Conservation (phyloP, 2,113 vertebrate species). For the Phoxinus phoxinus region DNA sequence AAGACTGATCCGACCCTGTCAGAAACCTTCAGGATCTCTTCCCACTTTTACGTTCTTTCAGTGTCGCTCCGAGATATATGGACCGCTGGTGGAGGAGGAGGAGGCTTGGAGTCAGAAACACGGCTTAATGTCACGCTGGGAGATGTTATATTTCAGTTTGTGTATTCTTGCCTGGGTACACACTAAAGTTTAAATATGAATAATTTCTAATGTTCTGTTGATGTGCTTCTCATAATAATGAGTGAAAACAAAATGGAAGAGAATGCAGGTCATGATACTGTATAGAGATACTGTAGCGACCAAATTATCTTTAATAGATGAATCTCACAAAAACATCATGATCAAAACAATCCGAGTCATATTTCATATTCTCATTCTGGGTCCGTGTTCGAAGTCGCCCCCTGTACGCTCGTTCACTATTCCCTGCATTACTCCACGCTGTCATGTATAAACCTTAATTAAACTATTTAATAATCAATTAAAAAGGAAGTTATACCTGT, state of each 20-base stretch:
- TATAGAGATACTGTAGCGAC: not conserved
- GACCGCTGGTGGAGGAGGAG: not conserved
- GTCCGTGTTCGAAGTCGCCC: too few relatives aligned
- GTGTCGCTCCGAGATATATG: not conserved
- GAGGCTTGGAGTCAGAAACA: not conserved
- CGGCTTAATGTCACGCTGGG: not conserved
- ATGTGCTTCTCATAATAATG: not conserved
- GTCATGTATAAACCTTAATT: too few relatives aligned
- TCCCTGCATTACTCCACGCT: too few relatives aligned
- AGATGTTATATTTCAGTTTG: not conserved
- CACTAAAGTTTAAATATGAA: not conserved
- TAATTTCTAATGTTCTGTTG: not conserved
- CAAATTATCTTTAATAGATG: not conserved
- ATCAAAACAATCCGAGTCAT: not conserved
- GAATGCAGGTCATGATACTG: not conserved
- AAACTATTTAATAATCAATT: too few relatives aligned
- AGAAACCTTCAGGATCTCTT: constrained; percentile 24
- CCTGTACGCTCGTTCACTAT: too few relatives aligned
- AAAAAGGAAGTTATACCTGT: too few relatives aligned
- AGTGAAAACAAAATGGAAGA: not conserved
- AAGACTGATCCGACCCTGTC: constrained; percentile 34
- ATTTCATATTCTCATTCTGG: not conserved
- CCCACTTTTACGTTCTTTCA: constrained; percentile 14
- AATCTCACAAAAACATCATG: not conserved
- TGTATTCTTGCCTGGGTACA: not conserved